A percentile compares a stretch with the other conserved stretches of the same genome.
phyloP scores from a whole-genome alignment of 64 coral and sea anemone genomes.

The Trachythela sp. region DNA sequence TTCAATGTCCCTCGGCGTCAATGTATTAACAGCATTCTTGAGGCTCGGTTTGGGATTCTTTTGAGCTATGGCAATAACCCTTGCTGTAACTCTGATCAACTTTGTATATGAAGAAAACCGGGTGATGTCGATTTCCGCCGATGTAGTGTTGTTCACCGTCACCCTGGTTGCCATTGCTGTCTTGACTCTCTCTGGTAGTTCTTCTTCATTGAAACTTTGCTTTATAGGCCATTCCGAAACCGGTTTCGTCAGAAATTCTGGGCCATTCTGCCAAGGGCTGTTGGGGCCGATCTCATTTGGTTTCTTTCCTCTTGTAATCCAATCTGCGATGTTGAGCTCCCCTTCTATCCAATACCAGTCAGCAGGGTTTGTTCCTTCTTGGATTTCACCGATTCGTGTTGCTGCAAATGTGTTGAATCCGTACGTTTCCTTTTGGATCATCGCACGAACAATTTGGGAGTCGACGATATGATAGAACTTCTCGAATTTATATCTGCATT shows the following conservation, averaged over 20 bases:
- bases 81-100: no score
- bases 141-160: background rate
- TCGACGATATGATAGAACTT: background rate
- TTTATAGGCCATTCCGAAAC: background rate
- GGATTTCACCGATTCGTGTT: background rate
- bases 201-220: background rate
- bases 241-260: background rate
- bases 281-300: background rate
- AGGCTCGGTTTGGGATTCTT: no score
- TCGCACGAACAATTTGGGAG: background rate
- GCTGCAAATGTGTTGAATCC: background rate
- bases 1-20: no score
- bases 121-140: conserved; percentile 1
- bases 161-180: background rate
- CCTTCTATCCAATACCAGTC: background rate
- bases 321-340: background rate
- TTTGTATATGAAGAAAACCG: no score
- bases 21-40: no score
- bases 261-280: background rate
- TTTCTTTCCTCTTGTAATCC: background rate
- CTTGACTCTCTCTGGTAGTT: background rate
- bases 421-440: background rate
- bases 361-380: background rate
- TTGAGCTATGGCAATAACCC: no score
- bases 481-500: background rate